Conservation (phyloP, 2,797 vertebrate species). For the Crossoptilon crossoptilon region DNA sequence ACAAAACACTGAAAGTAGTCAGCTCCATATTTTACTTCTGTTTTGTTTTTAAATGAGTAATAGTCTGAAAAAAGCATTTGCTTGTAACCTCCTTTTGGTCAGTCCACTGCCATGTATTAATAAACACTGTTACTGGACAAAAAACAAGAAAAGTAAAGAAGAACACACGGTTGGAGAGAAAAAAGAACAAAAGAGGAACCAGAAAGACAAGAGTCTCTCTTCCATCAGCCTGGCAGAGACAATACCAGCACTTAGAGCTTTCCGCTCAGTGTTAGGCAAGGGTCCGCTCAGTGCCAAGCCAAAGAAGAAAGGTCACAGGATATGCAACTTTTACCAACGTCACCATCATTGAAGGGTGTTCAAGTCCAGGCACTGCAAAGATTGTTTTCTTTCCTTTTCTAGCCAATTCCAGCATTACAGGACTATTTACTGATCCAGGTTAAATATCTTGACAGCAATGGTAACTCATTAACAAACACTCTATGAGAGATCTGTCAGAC, state of each 20-base stretch:
- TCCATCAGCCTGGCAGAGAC: not conserved
- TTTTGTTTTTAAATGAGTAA: not conserved
- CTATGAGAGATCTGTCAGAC: not conserved
- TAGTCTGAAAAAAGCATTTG: not conserved
- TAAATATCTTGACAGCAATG: not conserved
- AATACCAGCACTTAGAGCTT: not conserved
- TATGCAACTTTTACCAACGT: slow-evolving; percentile 7
- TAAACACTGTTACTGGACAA: not conserved
- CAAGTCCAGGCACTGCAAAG: not conserved
- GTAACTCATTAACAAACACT: slow-evolving; percentile 1
- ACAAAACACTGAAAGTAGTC: not conserved
- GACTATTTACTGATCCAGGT: not conserved
- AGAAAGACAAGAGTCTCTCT: not conserved
- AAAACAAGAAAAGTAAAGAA: not conserved
- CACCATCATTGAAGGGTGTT: not conserved
- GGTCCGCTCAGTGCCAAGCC: not conserved
- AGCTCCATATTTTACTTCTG: not conserved
- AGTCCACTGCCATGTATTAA: not conserved
- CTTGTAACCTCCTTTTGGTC: not conserved
- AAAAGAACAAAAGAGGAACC: not conserved
- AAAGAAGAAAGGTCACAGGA: slow-evolving; percentile 17
- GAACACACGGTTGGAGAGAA: not conserved
- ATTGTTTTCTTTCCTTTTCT: not conserved
- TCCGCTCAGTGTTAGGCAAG: not conserved
- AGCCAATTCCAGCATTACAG: slow-evolving; percentile 2